Base-by-base conservation (phyloP, 2,888 invertebrate species). In the Nemoura dubitans region DNA sequence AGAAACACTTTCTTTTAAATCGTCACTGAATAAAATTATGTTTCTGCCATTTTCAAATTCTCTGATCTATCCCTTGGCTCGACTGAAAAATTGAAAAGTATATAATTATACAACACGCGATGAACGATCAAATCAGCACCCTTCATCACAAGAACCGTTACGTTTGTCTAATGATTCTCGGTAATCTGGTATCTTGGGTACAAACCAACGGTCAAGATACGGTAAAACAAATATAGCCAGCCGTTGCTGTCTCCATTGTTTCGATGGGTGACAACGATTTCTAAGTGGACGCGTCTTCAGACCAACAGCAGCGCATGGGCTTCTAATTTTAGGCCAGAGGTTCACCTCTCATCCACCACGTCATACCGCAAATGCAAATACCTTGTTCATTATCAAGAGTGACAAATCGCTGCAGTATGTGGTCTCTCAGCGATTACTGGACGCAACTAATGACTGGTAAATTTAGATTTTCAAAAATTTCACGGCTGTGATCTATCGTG, bases 361-460 rank as follows among this genome's bases (percentile, higher is more conserved):
- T 82, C 43, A 26, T 42, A 26, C 42, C 83, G 36, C 43, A 83
- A 83, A 83, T 83, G 83, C 83, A 83, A 83, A 83, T 83, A 83
- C 43, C 83, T 83, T 83, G 83, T 83, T 36, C 78, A 83, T 26
- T 26, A 83, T 83, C 43, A 43, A 42, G 7, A 42, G 36, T 83
- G 83, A 83, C 83, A 83, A 43, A 83, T 83, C 83, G 83, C 29
- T 83, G 83, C 25, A 26, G 26, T 1, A 78, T 28, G 78, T 21
- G 59, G 36, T 21, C 59, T 21, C 59, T 59, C 14, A 59, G 14
- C 59, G 59, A 59, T 59, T 59, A 59, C 16, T 2, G 21, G 2
- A 2, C 21, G 21, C 21, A 59, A 21, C 59, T 59, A 59, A 59
- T 59, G 59, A 59, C 59, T 7, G 16, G 59, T 59, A 59, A 59